phyloP scores from a whole-genome alignment of 2,888 invertebrate genomes.

The Acholoe squamosa region DNA sequence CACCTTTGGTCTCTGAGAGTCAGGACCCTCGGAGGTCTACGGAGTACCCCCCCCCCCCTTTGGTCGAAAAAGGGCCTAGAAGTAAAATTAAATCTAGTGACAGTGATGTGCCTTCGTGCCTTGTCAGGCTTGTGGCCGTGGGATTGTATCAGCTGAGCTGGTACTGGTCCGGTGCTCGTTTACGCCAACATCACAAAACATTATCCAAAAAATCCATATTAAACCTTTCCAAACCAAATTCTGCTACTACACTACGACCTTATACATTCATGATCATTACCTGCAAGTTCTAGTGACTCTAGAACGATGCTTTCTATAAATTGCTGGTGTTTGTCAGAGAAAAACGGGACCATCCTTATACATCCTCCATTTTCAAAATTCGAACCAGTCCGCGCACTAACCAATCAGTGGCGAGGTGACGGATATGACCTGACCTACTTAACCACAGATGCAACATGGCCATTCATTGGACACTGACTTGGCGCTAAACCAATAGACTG shows the following conservation, averaged over 20 bases:
- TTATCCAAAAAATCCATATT: too few species aligned
- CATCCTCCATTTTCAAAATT: slow-evolving; percentile 62
- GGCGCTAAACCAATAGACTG: not conserved
- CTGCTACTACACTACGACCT: not conserved
- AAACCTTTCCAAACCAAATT: too few species aligned
- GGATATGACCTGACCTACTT: slow-evolving; percentile 36
- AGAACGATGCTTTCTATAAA: slow-evolving; percentile 4
- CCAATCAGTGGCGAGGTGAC: slow-evolving; percentile 40
- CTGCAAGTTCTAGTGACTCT: not conserved
- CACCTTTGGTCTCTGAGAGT: too few species aligned
- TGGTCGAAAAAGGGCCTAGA: too few species aligned
- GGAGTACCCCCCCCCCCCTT: too few species aligned
- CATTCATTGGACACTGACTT: not conserved
- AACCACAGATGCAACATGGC: not conserved
- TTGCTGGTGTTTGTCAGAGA: not conserved
- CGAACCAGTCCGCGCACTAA: not conserved
- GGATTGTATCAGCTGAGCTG: too few species aligned
- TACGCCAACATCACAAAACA: too few species aligned
- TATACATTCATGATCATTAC: slow-evolving; percentile 13
- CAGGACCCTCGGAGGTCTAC: too few species aligned
- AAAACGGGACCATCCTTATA: slow-evolving; percentile 48
- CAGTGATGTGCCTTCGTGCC: too few species aligned
- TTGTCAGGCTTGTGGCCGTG: too few species aligned
- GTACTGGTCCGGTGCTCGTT: too few species aligned
- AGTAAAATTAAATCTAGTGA: too few species aligned